Percentiles rank a stretch among this genome's conserved stretches.
These are phyloP conservation scores for Petromus typicus DNA, from an alignment of 2,113 vertebrate genomes.

Conservation along the genomic window DNA sequence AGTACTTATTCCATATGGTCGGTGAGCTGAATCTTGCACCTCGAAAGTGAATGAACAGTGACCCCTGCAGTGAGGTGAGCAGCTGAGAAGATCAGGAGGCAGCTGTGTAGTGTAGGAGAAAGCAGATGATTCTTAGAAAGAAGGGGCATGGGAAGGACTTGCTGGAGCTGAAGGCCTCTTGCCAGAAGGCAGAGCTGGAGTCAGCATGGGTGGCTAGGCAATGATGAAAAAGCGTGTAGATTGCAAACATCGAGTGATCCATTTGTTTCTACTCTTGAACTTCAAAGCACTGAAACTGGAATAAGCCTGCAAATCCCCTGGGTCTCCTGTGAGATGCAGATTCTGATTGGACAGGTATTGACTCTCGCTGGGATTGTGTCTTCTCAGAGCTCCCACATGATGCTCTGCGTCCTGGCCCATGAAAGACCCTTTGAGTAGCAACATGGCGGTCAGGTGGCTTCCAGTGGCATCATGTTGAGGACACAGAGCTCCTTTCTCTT, in stretches of 20 bases:
- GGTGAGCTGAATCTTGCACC: background rate
- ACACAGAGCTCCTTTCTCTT: background rate
- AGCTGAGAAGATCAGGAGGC: background rate
- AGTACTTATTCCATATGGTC: background rate
- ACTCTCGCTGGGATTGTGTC: background rate
- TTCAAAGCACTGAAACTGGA: conserved; percentile 9
- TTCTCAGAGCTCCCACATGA: background rate
- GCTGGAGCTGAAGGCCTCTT: background rate
- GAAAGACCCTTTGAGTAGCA: background rate
- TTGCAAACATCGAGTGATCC: background rate
- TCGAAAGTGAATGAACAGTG: background rate
- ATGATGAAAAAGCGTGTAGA: background rate
- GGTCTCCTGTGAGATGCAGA: background rate
- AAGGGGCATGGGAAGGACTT: background rate
- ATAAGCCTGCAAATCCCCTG: background rate
- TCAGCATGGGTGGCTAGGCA: background rate
- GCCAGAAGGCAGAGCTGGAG: background rate
- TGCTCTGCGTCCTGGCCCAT: background rate
- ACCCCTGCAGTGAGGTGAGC: background rate
- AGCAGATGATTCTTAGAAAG: background rate
- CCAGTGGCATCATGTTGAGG: background rate
- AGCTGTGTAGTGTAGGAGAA: background rate
- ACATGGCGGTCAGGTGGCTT: background rate
- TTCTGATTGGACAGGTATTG: background rate
- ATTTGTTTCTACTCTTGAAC: no score